Percentiles rank a stretch among this genome's conserved stretches.
phyloP scores from a whole-genome alignment of 2,113 vertebrate genomes.

The Stegostoma tigrinum region DNA sequence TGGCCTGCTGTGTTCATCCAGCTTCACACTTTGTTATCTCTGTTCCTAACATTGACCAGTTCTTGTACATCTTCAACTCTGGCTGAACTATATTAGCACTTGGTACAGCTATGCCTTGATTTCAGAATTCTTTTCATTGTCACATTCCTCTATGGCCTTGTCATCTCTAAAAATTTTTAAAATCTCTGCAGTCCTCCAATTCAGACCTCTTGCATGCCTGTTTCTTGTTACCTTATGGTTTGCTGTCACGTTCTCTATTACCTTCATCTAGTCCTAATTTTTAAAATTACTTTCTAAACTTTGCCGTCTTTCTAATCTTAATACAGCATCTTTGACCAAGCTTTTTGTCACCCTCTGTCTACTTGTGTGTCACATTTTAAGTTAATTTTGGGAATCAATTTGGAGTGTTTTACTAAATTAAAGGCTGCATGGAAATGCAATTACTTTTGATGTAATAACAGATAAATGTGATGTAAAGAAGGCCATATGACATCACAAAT shows the following conservation, averaged over 20 bases:
- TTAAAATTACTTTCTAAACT: background rate
- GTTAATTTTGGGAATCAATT: background rate
- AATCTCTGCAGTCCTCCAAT: background rate
- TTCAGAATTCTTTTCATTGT: background rate
- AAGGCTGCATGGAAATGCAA: background rate
- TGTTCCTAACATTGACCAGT: background rate
- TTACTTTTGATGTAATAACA: background rate
- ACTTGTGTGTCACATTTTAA: background rate
- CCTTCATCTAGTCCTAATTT: background rate
- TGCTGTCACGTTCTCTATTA: background rate
- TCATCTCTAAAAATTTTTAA: background rate
- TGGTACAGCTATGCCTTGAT: background rate
- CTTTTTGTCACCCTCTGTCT: background rate
- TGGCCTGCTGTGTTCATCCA: too few relatives aligned
- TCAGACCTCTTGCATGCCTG: background rate
- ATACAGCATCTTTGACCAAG: background rate
- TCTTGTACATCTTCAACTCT: background rate
- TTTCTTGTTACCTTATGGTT: background rate
- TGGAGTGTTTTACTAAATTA: background rate
- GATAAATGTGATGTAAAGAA: background rate
- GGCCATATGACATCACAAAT: background rate
- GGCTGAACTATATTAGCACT: background rate
- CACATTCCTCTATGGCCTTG: background rate
- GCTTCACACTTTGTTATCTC: too few relatives aligned
- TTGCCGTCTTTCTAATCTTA: background rate